Percentiles rank a stretch among this genome's conserved stretches.
phyloP scores from a whole-genome alignment of 2,888 invertebrate species.

The Ormyrus nitidulus region DNA sequence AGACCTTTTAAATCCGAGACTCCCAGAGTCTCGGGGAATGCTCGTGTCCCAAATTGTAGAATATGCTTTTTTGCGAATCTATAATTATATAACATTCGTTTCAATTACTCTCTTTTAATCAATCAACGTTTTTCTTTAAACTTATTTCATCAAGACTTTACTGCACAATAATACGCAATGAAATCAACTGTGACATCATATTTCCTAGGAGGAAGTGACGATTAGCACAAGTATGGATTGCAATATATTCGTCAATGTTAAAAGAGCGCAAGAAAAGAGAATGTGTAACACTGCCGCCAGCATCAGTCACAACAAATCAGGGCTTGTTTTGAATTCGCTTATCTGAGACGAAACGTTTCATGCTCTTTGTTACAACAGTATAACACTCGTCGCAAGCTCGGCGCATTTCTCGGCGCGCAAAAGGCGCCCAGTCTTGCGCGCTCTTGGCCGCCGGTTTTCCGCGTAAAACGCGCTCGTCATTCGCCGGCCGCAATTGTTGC shows the following conservation, averaged over 20 bases:
- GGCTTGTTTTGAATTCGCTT: constrained; percentile 6
- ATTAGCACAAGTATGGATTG: background rate
- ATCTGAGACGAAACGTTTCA: background rate
- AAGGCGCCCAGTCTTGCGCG: constrained; percentile 2
- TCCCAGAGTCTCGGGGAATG: background rate
- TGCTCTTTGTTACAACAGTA: constrained; percentile 12
- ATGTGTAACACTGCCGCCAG: background rate
- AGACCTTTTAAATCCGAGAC: constrained; percentile 38
- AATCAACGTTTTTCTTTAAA: background rate
- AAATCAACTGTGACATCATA: background rate
- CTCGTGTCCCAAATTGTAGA: background rate
- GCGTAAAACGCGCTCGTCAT: constrained; percentile 12
- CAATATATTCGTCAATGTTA: background rate
- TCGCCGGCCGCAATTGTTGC: background rate
- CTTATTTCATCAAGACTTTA: background rate
- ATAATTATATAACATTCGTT: background rate
- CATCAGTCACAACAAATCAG: background rate
- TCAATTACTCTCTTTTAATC: background rate
- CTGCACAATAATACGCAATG: background rate
- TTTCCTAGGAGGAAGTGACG: background rate
- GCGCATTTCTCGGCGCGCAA: constrained; percentile 14
- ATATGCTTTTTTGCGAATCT: background rate
- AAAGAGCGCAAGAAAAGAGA: background rate
- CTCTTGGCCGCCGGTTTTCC: background rate
- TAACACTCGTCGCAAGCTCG: background rate